phyloP scores from a whole-genome alignment of 2,113 vertebrate species.

The Condylura cristata region DNA sequence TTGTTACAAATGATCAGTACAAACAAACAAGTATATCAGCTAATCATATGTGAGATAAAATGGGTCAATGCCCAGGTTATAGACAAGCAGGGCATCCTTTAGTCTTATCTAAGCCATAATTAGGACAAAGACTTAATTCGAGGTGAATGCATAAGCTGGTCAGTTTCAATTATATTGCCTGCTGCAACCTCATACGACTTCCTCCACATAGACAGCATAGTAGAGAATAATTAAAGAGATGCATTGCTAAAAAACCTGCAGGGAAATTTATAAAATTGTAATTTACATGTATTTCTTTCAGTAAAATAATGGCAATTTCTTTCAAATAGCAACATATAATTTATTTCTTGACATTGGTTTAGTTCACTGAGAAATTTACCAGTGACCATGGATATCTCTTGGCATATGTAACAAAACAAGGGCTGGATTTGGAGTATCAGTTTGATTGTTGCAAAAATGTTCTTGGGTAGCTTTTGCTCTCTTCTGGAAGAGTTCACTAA shows the following conservation, averaged over 20 bases:
- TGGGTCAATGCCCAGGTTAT: not conserved
- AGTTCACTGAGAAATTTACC: conserved; percentile 59
- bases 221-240: not conserved
- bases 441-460: conserved; percentile 76
- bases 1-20: not conserved
- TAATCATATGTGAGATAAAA: not conserved
- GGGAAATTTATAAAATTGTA: conserved; percentile 25
- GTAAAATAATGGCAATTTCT: conserved; percentile 38
- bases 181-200: not conserved
- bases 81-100: not conserved
- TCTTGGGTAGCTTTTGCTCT: conserved; percentile 74
- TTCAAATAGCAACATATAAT: conserved; percentile 52
- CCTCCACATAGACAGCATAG: not conserved
- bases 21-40: not conserved
- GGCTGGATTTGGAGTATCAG: conserved; percentile 53
- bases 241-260: not conserved
- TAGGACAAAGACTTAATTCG: conserved; percentile 61
- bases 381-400: not conserved
- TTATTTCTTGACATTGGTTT: conserved; percentile 45
- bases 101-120: not conserved
- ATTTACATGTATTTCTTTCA: conserved; percentile 66
- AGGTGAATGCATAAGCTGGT: conserved; percentile 51
- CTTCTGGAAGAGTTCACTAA: conserved; percentile 82
- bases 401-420: conserved; percentile 39
- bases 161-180: conserved; percentile 24